A percentile compares a stretch with the other conserved stretches of the same genome.
phyloP scores from a whole-genome alignment of 2,113 vertebrate genomes.

The Pavo muticus region DNA sequence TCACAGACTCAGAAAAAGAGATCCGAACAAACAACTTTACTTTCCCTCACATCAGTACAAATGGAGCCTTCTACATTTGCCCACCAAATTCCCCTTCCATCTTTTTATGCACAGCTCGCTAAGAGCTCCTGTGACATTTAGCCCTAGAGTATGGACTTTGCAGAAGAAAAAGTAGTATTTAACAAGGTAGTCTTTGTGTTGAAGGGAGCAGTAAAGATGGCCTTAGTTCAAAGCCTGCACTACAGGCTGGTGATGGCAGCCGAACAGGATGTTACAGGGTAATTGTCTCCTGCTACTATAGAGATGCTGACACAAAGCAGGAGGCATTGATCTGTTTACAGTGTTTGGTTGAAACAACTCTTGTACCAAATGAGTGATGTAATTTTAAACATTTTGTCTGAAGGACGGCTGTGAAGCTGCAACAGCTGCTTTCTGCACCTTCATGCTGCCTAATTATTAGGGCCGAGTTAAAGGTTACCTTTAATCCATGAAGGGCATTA shows the following conservation, averaged over 20 bases:
- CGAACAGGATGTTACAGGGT: not conserved
- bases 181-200: not conserved
- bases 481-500: not conserved
- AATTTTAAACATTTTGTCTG: not conserved
- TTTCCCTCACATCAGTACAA: not conserved
- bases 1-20: not conserved
- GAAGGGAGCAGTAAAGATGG: not conserved
- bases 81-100: not conserved
- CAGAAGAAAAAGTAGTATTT: not conserved
- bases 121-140: not conserved
- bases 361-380: not conserved
- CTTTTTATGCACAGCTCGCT: not conserved
- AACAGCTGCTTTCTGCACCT: not conserved
- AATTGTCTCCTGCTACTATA: conserved; percentile 20
- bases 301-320: conserved; percentile 12
- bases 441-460: not conserved
- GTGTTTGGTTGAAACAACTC: not conserved
- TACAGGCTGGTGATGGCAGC: not conserved
- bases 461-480: not conserved
- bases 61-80: not conserved
- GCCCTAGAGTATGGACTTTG: not conserved
- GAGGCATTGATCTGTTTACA: conserved; percentile 38
- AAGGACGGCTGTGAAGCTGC: not conserved
- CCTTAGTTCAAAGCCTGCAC: not conserved
- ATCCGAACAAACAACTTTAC: not conserved